Evolutionary conservation across 2,797 vertebrate species (phyloP).

Genomic region (Sorex maritimensis): DNA sequence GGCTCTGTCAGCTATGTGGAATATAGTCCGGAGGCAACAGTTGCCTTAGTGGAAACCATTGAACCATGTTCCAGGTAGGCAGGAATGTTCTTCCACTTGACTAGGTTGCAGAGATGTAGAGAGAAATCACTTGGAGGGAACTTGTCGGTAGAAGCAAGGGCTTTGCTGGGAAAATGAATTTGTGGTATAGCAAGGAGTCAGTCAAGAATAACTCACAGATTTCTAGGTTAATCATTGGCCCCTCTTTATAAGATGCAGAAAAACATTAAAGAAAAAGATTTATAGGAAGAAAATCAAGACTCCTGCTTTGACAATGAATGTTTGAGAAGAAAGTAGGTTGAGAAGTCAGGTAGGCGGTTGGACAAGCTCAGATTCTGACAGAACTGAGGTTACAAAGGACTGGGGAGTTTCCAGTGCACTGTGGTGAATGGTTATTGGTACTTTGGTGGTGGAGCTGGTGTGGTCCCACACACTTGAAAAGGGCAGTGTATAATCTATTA

Average conservation of each 20-base stretch:
- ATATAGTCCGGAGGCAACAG: neutral
- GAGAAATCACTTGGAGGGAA: neutral
- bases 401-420: too few relatives aligned
- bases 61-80: neutral
- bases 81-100: neutral
- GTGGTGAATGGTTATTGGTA: too few relatives aligned
- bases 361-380: neutral
- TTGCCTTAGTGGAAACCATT: neutral
- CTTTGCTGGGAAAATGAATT: neutral
- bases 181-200: neutral
- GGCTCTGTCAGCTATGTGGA: neutral
- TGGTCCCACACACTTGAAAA: too few relatives aligned
- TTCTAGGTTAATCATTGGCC: neutral
- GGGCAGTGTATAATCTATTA: too few relatives aligned
- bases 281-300: neutral
- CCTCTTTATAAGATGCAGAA: too few relatives aligned
- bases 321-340: neutral
- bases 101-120: neutral
- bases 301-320: neutral
- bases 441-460: too few relatives aligned
- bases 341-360: neutral
- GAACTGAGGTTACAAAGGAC: too few relatives aligned
- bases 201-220: neutral
- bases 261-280: neutral
- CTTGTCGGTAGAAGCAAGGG: neutral